Base-by-base conservation (phyloP, 2,797 vertebrate genomes). In the Monodelphis domestica region DNA sequence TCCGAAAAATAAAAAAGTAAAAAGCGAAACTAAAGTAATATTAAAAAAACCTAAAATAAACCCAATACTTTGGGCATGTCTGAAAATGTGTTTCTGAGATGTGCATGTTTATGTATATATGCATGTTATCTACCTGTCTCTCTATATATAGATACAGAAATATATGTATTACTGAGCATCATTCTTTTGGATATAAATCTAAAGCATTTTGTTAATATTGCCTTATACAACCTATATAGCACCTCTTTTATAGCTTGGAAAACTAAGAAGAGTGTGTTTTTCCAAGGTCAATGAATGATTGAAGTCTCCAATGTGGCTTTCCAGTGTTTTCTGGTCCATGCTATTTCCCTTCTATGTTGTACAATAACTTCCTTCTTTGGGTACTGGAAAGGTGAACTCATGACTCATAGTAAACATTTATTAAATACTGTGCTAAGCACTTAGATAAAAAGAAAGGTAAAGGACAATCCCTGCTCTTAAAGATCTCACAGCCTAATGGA, bases 121-220 rank as follows among this genome's bases (percentile, higher is more conserved):
- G 33, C 4, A 59, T 14, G 12, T 33, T 59, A 33, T 21, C 5
- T n/a, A n/a, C n/a, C n/a, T n/a, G n/a, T 70, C 0, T 63, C 55
- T 55, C 54, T 57, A 29, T 70, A n/a, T 33, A 59, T 59, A 59
- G 33, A 59, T 59, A 3, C n/a, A n/a, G n/a, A n/a, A n/a, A n/a
- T 55, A 21, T 55, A 55, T 55, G 5, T 55, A 55, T 94, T 91
- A 30, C 33, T 84, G 56, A 88, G 33, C 89, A n/a, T 78, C 53
- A 12, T 94, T 90, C 59, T 91, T 3, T 54, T 93, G 88, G 45
- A 30, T 88, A 53, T 95, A 93, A 56, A 56, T 28, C 87, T 59
- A 95, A 53, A 91, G 52, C 94, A 52, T 5, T 95, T 93, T 90
- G 90, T 89, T 90, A 90, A 54, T 28, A 38, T 88, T 59, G 59